These are phyloP conservation scores for Apoda limacodes DNA, from an alignment of 2,888 invertebrate genomes.

Conservation along the genomic window DNA sequence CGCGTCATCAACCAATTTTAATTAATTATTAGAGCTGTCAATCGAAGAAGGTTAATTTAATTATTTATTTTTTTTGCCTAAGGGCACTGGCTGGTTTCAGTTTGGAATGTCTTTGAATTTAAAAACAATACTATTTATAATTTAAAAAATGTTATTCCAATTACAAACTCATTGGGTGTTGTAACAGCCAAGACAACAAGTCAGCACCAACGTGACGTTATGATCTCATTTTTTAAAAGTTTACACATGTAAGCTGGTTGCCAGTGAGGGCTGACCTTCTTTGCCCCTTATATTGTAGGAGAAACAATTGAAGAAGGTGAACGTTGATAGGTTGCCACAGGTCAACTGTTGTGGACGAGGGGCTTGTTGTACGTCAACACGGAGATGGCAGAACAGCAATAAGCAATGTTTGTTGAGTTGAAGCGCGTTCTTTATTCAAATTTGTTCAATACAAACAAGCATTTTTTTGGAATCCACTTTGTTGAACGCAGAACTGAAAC, in stretches of 20 bases:
- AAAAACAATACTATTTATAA: too few species aligned
- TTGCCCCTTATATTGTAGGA: conserved; percentile 21
- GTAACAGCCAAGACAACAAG: conserved; percentile 49
- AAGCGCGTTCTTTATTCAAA: conserved; percentile 48
- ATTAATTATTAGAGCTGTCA: conserved; percentile 27
- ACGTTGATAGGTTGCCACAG: conserved; percentile 23
- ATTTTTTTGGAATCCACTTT: conserved; percentile 17
- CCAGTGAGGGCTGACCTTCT: conserved; percentile 25
- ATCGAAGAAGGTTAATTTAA: conserved; percentile 20
- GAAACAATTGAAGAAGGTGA: conserved; percentile 17
- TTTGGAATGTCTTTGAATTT: too few species aligned
- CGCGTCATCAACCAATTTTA: conserved; percentile 23
- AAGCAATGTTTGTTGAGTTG: conserved; percentile 40
- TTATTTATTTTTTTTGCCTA: too few species aligned
- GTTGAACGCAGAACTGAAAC: too few species aligned
- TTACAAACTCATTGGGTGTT: too few species aligned
- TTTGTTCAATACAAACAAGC: conserved; percentile 29
- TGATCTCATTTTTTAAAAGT: conserved; percentile 49
- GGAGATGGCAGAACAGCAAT: conserved; percentile 38
- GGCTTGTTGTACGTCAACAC: conserved; percentile 42
- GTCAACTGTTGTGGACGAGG: conserved; percentile 27
- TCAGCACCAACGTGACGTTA: conserved; percentile 29
- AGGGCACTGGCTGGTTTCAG: too few species aligned
- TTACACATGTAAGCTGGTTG: conserved; percentile 36
- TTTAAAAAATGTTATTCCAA: too few species aligned